These are phyloP conservation scores for Thalassoma bifasciatum DNA, from an alignment of 2,113 vertebrate genomes.

Conservation along the genomic window DNA sequence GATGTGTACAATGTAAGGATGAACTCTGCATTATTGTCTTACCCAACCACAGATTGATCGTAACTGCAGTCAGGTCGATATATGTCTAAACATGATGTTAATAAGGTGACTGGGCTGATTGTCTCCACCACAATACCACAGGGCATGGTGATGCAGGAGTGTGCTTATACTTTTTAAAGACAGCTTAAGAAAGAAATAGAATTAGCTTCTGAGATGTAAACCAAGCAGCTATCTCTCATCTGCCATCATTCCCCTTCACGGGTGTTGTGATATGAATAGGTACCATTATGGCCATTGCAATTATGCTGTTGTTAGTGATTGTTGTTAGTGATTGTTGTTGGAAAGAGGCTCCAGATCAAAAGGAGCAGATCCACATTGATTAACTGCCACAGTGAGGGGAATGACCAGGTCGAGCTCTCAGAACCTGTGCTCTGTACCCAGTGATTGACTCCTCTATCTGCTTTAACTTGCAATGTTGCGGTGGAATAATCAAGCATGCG, in stretches of 20 bases:
- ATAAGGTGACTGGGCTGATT: constrained; percentile 62
- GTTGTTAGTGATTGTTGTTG: constrained; percentile 64
- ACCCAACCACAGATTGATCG: constrained; percentile 73
- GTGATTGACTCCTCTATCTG: constrained; percentile 55
- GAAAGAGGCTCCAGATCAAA: constrained; percentile 64
- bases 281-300: constrained; percentile 50
- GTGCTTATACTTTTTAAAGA: neutral
- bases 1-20: constrained; percentile 45
- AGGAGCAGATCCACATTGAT: constrained; percentile 68
- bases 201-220: neutral
- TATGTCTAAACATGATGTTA: constrained; percentile 71
- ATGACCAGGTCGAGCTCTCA: constrained; percentile 42
- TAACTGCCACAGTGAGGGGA: constrained; percentile 55
- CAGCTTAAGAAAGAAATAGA: neutral
- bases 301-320: constrained; percentile 63
- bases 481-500: constrained; percentile 66
- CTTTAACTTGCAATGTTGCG: constrained; percentile 46
- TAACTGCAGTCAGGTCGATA: constrained; percentile 69
- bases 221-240: neutral
- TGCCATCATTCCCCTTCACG: constrained; percentile 1
- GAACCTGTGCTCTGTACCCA: constrained; percentile 24
- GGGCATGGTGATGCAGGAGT: constrained; percentile 34
- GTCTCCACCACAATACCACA: constrained; percentile 36
- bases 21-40: constrained; percentile 61
- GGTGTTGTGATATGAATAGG: constrained; percentile 27